These are phyloP conservation scores for Rotaria socialis DNA, from an alignment of 2,888 invertebrate genomes.

Conservation along the genomic window DNA sequence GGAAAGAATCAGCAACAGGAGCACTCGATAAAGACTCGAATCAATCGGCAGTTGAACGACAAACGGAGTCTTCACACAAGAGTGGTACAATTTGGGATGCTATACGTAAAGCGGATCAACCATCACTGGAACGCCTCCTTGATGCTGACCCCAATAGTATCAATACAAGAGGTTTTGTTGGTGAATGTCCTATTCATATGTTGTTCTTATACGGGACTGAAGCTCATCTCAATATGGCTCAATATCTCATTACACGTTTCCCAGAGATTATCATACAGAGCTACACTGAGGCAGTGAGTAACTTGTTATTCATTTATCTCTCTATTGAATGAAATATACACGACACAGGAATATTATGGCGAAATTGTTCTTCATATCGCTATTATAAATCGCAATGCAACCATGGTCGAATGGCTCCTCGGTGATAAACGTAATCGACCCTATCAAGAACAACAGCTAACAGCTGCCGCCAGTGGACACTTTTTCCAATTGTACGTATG, in stretches of 20 bases:
- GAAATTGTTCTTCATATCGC: constrained; percentile 7
- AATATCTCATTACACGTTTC: background rate
- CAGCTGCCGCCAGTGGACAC: background rate
- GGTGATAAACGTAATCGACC: background rate
- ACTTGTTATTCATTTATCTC: background rate
- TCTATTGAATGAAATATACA: background rate
- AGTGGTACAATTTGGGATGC: constrained; percentile 18
- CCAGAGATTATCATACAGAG: background rate
- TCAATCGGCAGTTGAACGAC: constrained; percentile 1
- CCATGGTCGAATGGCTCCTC: background rate
- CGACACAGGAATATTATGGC: constrained; percentile 9
- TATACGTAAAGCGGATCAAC: background rate
- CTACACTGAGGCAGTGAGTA: background rate
- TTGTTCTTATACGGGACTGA: constrained; percentile 31
- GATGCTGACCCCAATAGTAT: background rate
- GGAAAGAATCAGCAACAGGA: background rate
- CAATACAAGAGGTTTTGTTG: constrained; percentile 7
- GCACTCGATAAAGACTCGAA: background rate
- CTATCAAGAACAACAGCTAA: background rate
- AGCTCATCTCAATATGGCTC: background rate
- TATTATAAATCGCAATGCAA: background rate
- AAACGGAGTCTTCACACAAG: background rate
- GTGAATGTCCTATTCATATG: constrained; percentile 3
- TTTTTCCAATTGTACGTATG: background rate
- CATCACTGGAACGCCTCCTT: background rate